These are phyloP conservation scores for Platycnemis pennipes DNA, from an alignment of 2,888 invertebrate genomes.

Conservation along the genomic window DNA sequence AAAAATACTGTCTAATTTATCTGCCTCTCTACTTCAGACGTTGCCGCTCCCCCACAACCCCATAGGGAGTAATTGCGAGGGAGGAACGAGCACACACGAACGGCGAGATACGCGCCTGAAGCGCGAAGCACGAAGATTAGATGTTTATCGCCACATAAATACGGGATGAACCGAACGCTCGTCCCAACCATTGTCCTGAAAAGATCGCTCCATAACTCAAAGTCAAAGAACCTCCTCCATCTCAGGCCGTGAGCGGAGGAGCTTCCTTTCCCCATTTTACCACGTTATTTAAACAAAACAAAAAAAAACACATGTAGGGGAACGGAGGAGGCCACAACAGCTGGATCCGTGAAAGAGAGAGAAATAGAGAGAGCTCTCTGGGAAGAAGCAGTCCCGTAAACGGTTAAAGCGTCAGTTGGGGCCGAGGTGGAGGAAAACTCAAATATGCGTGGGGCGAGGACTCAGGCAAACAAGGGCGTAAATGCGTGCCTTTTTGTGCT, in stretches of 20 bases:
- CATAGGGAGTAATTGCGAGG: neutral
- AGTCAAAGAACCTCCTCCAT: neutral
- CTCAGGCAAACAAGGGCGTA: neutral
- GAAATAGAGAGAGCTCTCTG: neutral
- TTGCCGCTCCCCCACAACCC: neutral
- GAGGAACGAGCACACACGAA: neutral
- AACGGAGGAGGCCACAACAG: neutral
- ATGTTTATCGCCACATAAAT: neutral
- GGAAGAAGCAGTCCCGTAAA: neutral
- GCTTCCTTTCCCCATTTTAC: neutral
- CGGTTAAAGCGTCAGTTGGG: neutral
- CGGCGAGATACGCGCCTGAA: neutral
- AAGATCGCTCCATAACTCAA: neutral
- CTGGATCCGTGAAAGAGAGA: neutral
- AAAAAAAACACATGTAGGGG: neutral
- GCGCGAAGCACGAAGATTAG: neutral
- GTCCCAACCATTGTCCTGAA: neutral
- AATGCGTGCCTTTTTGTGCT: conserved; percentile 41
- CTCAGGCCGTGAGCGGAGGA: neutral
- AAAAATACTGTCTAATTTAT: neutral
- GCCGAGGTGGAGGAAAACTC: neutral
- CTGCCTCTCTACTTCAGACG: neutral
- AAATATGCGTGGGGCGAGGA: neutral
- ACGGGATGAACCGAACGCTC: neutral
- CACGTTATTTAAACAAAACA: neutral